These are phyloP conservation scores for Endotricha flammealis DNA, from an alignment of 2,888 invertebrate genomes.

Conservation along the genomic window DNA sequence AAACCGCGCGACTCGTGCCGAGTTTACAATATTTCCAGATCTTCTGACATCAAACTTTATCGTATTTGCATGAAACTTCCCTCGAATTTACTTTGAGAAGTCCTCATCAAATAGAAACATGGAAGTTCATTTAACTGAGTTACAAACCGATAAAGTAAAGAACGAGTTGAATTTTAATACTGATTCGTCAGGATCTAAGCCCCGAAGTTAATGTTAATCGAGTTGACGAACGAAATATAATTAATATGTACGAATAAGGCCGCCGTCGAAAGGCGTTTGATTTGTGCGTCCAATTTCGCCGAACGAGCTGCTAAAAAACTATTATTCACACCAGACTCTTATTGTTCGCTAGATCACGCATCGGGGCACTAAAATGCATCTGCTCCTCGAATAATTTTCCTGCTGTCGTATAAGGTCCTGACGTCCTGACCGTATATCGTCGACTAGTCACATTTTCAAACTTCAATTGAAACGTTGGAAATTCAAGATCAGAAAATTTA, in stretches of 20 bases:
- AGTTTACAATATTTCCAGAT: slow-evolving; percentile 37
- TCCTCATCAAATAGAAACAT: slow-evolving; percentile 54
- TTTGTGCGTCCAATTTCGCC: slow-evolving; percentile 48
- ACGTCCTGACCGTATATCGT: slow-evolving; percentile 18
- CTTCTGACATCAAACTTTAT: slow-evolving; percentile 40
- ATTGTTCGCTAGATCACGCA: slow-evolving; percentile 44
- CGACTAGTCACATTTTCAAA: background rate
- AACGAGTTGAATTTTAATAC: slow-evolving; percentile 50
- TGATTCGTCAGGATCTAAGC: slow-evolving; percentile 28
- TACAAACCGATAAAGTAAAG: slow-evolving; percentile 49
- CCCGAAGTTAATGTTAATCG: slow-evolving; percentile 28
- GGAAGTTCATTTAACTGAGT: slow-evolving; percentile 47
- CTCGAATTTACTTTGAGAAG: slow-evolving; percentile 45
- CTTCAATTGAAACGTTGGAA: background rate
- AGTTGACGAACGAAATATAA: slow-evolving; percentile 9
- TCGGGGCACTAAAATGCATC: slow-evolving; percentile 45
- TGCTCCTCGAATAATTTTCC: slow-evolving; percentile 34
- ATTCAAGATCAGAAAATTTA: background rate
- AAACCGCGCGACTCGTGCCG: slow-evolving; percentile 24
- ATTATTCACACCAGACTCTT: slow-evolving; percentile 26
- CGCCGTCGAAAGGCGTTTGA: too few species aligned
- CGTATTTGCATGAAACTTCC: slow-evolving; percentile 46
- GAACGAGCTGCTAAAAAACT: slow-evolving; percentile 23
- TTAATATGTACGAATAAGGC: too few species aligned
- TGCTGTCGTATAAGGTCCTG: slow-evolving; percentile 25